A percentile compares a stretch with the other conserved stretches of the same genome.
phyloP scores from a whole-genome alignment of 2,797 vertebrate species.

The Peromyscus eremicus region DNA sequence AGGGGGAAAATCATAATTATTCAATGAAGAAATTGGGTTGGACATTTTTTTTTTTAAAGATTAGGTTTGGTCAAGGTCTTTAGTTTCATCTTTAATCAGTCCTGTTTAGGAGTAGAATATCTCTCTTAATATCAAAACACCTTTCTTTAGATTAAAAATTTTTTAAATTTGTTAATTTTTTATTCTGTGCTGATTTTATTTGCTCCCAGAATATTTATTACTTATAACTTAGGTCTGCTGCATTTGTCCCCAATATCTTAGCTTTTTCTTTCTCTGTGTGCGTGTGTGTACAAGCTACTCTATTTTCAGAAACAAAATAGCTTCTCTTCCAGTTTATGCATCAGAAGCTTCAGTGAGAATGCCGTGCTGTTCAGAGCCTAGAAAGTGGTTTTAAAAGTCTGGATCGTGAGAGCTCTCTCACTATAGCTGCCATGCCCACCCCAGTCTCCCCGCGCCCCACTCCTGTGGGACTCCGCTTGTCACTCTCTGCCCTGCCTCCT shows the following conservation, averaged over 20 bases:
- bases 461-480: not conserved
- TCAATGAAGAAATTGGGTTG: not conserved
- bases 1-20: not conserved
- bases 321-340: not conserved
- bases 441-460: not conserved
- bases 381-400: not conserved
- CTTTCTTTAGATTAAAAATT: not conserved
- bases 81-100: constrained; percentile 28
- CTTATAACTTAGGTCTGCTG: not conserved
- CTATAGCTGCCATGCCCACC: no score
- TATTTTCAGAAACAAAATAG: constrained; percentile 34
- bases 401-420: not conserved
- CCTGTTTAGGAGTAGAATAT: not conserved
- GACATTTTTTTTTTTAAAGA: not conserved
- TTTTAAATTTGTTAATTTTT: not conserved
- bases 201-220: not conserved
- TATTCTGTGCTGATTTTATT: not conserved
- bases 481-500: not conserved
- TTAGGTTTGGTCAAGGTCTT: not conserved
- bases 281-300: not conserved
- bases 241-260: not conserved
- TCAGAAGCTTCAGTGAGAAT: not conserved
- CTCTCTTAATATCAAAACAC: not conserved
- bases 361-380: not conserved
- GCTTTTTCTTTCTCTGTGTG: not conserved